phyloP scores from a whole-genome alignment of 2,113 vertebrate species.

The Heliornis fulica region DNA sequence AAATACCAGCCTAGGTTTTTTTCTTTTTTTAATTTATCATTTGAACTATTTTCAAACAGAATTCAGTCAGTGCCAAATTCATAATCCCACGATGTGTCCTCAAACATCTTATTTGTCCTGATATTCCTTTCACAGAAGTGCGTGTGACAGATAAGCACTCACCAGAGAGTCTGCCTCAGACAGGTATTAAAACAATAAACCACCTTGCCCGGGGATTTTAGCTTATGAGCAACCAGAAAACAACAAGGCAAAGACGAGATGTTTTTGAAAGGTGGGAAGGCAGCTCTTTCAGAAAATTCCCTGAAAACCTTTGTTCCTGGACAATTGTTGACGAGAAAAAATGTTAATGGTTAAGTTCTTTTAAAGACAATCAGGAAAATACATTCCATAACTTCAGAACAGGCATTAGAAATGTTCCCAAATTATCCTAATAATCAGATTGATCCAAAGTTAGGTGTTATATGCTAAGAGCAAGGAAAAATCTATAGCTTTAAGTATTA shows the following conservation, averaged over 20 bases:
- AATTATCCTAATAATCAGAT: neutral
- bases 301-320: conserved; percentile 41
- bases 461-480: neutral
- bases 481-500: neutral
- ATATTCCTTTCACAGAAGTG: conserved; percentile 78
- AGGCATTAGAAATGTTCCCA: neutral
- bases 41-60: conserved; percentile 9
- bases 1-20: neutral
- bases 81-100: conserved; percentile 47
- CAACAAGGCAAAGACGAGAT: conserved; percentile 74
- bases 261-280: conserved; percentile 70
- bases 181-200: conserved; percentile 87
- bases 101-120: conserved; percentile 77
- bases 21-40: neutral
- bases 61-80: conserved; percentile 5
- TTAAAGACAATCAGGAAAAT: neutral
- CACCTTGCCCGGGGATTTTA: conserved; percentile 71
- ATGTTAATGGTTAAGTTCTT: conserved; percentile 31
- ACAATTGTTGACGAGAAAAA: conserved; percentile 21
- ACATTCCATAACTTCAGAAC: neutral
- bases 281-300: conserved; percentile 51
- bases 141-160: conserved; percentile 80
- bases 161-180: conserved; percentile 77
- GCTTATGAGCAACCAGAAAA: conserved; percentile 56
- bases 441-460: neutral